phyloP scores from a whole-genome alignment of 2,888 invertebrate genomes.

The Nasonia oneida region DNA sequence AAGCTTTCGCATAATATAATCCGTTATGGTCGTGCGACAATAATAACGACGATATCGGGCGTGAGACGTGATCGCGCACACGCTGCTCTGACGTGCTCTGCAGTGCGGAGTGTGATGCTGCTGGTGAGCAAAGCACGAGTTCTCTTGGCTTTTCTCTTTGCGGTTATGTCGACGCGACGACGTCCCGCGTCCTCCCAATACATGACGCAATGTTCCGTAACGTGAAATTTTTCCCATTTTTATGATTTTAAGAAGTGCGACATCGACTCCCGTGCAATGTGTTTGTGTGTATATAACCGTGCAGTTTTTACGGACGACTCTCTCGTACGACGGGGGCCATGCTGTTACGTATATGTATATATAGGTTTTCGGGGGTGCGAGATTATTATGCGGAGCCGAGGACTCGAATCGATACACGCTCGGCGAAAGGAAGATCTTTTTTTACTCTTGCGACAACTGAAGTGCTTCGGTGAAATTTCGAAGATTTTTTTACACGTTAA shows the following conservation, averaged over 20 bases:
- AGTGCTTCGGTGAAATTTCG: constrained; percentile 57
- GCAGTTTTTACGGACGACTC: background rate
- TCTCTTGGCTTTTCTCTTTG: constrained; percentile 27
- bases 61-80: background rate
- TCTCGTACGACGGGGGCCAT: background rate
- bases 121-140: background rate
- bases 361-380: background rate
- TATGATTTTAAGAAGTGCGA: too few species aligned
- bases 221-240: constrained; percentile 20
- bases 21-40: background rate
- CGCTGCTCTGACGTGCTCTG: background rate
- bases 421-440: constrained; percentile 50
- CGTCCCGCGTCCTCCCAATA: background rate
- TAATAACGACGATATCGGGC: background rate
- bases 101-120: constrained; percentile 4
- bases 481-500: constrained; percentile 37
- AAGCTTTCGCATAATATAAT: background rate
- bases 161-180: constrained; percentile 43
- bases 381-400: constrained; percentile 19
- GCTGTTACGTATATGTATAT: background rate
- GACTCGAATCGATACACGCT: constrained; percentile 32
- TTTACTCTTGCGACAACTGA: constrained; percentile 44
- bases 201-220: constrained; percentile 49
- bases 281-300: background rate
- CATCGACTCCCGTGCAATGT: background rate